Conservation (phyloP, 1,140 invertebrate genomes). For the silkworm (Bombyx mori) region DNA sequence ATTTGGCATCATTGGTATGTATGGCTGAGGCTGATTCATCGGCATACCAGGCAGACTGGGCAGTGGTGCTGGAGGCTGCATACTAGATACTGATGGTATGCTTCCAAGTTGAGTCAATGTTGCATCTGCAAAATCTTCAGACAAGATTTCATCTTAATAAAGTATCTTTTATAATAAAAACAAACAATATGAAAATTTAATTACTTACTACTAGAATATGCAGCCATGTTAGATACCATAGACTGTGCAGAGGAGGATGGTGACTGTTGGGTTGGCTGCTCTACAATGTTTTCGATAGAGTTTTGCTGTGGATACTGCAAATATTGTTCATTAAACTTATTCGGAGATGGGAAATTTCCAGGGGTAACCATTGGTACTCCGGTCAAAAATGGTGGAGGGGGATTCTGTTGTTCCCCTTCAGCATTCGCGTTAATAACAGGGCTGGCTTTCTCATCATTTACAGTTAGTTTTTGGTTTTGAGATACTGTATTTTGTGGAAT, state of each 20-base stretch:
- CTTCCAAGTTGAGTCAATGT: conserved; percentile 62
- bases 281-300: conserved; percentile 2
- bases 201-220: conserved; percentile 63
- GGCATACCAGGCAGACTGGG: conserved; percentile 76
- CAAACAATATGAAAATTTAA: conserved; percentile 6
- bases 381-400: conserved; percentile 56
- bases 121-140: conserved; percentile 59
- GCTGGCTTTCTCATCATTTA: conserved; percentile 33
- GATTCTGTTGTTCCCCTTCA: conserved; percentile 20
- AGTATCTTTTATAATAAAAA: neutral
- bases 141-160: conserved; percentile 2
- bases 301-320: conserved; percentile 8
- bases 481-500: conserved; percentile 28
- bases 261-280: conserved; percentile 14
- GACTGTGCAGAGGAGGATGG: conserved; percentile 39
- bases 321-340: neutral
- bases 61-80: conserved; percentile 62
- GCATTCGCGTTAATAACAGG: conserved; percentile 24
- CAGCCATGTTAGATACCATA: conserved; percentile 59
- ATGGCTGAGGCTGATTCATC: conserved; percentile 70
- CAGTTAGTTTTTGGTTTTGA: conserved; percentile 36
- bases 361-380: conserved; percentile 68
- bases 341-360: conserved; percentile 20
- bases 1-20: conserved; percentile 67
- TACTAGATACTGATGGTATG: conserved; percentile 56